phyloP scores from a whole-genome alignment of 2,113 vertebrate species.

The Polypterus senegalus region DNA sequence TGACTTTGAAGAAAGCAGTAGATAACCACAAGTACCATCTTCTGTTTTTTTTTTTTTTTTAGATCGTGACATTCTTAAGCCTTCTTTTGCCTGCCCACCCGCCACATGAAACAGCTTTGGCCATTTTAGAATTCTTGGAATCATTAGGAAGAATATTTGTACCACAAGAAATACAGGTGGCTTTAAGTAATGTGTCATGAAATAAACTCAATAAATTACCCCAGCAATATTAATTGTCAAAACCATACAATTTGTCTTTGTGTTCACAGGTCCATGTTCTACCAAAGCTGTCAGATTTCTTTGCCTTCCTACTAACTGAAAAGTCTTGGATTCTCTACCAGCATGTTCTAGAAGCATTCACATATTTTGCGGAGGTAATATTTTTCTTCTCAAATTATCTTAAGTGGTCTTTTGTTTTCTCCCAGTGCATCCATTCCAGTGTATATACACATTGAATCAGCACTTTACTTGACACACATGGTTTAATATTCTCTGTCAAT shows the following conservation, averaged over 20 bases:
- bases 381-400: too few species aligned
- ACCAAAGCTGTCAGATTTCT: constrained; percentile 55
- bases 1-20: too few species aligned
- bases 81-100: constrained; percentile 49
- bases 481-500: too few species aligned
- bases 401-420: too few species aligned
- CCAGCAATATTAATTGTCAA: neutral
- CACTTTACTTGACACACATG: too few species aligned
- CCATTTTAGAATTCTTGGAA: constrained; percentile 60
- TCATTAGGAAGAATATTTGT: constrained; percentile 67
- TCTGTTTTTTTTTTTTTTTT: neutral
- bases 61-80: constrained; percentile 62
- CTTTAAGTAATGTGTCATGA: neutral
- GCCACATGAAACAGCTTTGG: constrained; percentile 55
- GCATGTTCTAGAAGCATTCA: constrained; percentile 74
- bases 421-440: too few species aligned
- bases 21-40: too few species aligned
- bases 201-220: neutral
- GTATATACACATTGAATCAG: too few species aligned
- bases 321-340: constrained; percentile 71
- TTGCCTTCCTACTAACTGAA: constrained; percentile 58
- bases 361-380: constrained; percentile 76
- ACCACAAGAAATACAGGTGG: constrained; percentile 66
- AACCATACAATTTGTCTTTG: constrained; percentile 18
- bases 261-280: constrained; percentile 57